Evolutionary conservation across 2,888 invertebrate genomes (phyloP), one percentile per base, ranked within the genome.

Genomic region (Drosophila anomelani): DNA sequence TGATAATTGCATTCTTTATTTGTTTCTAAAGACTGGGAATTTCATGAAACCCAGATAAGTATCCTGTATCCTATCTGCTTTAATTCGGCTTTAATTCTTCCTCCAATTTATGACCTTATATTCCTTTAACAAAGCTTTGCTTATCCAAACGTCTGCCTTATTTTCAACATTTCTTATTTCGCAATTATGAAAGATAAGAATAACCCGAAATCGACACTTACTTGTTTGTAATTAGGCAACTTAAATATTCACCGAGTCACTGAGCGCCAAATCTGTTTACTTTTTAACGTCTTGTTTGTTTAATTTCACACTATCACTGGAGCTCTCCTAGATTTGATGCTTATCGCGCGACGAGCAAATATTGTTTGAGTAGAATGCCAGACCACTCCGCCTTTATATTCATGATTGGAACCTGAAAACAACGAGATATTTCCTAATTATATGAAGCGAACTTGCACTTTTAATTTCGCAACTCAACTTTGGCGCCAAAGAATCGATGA

Each of bases 321-420:
- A 39, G 56, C 59, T 57, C 17, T 66, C 44, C 41, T 34, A 59
- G 66, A 38, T 74, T 43, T 38, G 71, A 55, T 79, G 68, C 77
- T 77, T 76, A 64, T 77, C 77, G 46, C 49, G 44, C 54, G 63
- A 57, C 76, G 61, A 54, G 73, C 66, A 64, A 79, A 70, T 61
- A 66, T 55, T 73, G 60, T 88, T 81, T 85, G 76, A 68, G 17
- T n/a, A 58, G 10, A 38, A 61, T 68, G 34, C 32, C 47, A 15
- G 32, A 41, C 53, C 44, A 41, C 17, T 26, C 59, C 13, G 49
- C 41, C 63, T 88, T 83, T 88, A 86, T 82, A 69, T 38, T 58
- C 36, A n/a, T 36, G 32, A 51, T 54, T 47, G 55, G 26, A n/a
- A 69, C 9, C 47, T 20, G n/a, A 46, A 38, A 38, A 43, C 44